Evolutionary conservation across 2,888 invertebrate genomes (phyloP), one percentile per base, ranked within the genome.

Genomic region (Pachydiplax longipennis): DNA sequence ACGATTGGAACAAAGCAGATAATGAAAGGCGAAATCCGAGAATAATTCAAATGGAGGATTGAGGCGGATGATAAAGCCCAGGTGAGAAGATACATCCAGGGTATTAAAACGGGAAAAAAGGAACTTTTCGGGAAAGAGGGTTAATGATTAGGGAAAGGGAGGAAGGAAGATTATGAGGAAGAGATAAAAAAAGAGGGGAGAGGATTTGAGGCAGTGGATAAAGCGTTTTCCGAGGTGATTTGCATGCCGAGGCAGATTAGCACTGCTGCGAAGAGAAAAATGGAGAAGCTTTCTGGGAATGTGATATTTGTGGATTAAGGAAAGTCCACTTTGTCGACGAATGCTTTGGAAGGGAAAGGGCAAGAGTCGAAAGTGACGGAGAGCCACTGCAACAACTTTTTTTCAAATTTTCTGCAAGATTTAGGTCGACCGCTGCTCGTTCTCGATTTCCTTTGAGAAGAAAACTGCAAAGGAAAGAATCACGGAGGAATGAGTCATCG

Each of bases 211-310:
- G 73, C 0, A 73, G 73, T 73, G 73, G 73, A 73, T 73, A n/a
- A 65, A 58, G 83, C 83, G 83, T 83, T 58, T 53, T 83, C 15
- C 8, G 83, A 53, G 83, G 83, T 83, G 83, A 83, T 83, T 83
- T 83, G 83, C 83, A 83, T 83, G 83, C 35, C 35, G 37, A 40
- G 35, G 58, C 53, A 83, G 83, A 83, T 83, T 83, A 83, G 83
- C 83, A 83, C 58, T 53, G 58, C 53, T 83, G 58, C 58, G 58
- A 83, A 53, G 83, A 83, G 83, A 83, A 83, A 83, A 83, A 83
- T 83, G 83, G 83, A 15, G 58, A 53, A 53, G 44, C 83, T 58
- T 22, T 12, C 37, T 1, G 82, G 82, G 37, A n/a, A 48, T 15
- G 18, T 44, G 44, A 44, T 44, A 44, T 44, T 44, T 44, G 44